phyloP scores from a whole-genome alignment of 2,888 invertebrate genomes.

The Pteria penguin region DNA sequence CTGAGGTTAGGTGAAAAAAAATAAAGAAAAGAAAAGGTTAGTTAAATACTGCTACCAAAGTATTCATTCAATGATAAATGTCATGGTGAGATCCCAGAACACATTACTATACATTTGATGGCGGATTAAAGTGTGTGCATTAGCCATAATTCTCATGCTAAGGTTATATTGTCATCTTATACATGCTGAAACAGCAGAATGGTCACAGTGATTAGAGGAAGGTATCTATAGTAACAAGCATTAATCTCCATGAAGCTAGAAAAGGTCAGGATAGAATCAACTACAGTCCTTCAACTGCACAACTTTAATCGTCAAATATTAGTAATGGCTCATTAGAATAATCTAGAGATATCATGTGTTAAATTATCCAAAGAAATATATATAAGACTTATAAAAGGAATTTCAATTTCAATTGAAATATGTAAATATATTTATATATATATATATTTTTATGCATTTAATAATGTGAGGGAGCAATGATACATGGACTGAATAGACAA shows the following conservation, averaged over 20 bases:
- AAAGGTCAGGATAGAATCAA: constrained; percentile 13
- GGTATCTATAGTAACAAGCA: too few species aligned
- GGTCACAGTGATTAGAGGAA: too few species aligned
- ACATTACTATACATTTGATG: constrained; percentile 58
- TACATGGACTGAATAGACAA: too few species aligned
- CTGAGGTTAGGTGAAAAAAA: constrained; percentile 69
- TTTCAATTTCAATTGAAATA: too few species aligned
- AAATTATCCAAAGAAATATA: too few species aligned
- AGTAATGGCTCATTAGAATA: constrained; percentile 66
- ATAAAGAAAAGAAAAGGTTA: constrained; percentile 67
- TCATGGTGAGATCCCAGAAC: constrained; percentile 4
- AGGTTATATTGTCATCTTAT: not conserved
- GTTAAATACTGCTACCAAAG: constrained; percentile 55
- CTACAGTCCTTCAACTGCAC: constrained; percentile 47
- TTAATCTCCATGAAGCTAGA: too few species aligned
- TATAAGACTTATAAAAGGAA: too few species aligned
- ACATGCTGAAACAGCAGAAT: too few species aligned
- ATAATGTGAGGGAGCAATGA: too few species aligned
- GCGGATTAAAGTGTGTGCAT: constrained; percentile 62
- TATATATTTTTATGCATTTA: too few species aligned
- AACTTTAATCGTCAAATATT: constrained; percentile 67
- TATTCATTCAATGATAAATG: constrained; percentile 1
- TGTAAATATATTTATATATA: too few species aligned
- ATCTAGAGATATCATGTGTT: too few species aligned
- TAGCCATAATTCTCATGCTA: constrained; percentile 1